Percentiles rank a stretch among this genome's conserved stretches.
These are phyloP conservation scores for Cephus spinipes DNA, from an alignment of 2,888 invertebrate species.

Conservation along the genomic window DNA sequence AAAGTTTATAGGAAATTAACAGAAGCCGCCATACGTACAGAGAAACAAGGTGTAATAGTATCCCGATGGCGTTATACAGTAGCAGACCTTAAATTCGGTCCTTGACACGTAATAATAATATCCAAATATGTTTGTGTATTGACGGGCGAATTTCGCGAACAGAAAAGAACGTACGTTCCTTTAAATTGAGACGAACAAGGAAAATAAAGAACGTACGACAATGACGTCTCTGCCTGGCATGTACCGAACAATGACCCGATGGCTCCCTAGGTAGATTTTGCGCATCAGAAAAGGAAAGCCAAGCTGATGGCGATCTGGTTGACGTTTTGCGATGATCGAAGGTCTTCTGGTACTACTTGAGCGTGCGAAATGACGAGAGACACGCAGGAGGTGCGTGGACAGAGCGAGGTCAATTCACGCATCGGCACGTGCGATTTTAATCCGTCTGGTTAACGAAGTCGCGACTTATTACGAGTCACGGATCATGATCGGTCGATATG, in stretches of 20 bases:
- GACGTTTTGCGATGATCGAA: slow-evolving; percentile 20
- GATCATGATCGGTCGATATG: not conserved
- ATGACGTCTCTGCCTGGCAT: not conserved
- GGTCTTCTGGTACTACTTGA: slow-evolving; percentile 5
- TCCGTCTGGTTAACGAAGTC: not conserved
- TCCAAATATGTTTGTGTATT: not conserved
- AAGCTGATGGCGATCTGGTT: not conserved
- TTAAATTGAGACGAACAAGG: not conserved
- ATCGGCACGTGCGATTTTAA: slow-evolving; percentile 37
- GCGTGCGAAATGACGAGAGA: slow-evolving; percentile 17
- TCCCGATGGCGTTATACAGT: not conserved
- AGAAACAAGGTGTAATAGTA: not conserved
- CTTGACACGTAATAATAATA: not conserved
- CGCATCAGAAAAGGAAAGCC: not conserved
- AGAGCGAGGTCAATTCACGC: slow-evolving; percentile 55
- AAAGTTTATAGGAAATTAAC: not conserved
- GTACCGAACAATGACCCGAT: not conserved
- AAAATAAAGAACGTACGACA: not conserved
- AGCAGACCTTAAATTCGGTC: not conserved
- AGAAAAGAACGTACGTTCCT: not conserved
- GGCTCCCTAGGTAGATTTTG: not conserved
- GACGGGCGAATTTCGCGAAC: not conserved
- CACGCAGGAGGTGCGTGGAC: slow-evolving; percentile 57
- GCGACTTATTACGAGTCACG: not conserved
- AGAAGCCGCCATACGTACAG: not conserved